Conservation (phyloP, 1,140 invertebrate species). For the Pararge aegeria region DNA sequence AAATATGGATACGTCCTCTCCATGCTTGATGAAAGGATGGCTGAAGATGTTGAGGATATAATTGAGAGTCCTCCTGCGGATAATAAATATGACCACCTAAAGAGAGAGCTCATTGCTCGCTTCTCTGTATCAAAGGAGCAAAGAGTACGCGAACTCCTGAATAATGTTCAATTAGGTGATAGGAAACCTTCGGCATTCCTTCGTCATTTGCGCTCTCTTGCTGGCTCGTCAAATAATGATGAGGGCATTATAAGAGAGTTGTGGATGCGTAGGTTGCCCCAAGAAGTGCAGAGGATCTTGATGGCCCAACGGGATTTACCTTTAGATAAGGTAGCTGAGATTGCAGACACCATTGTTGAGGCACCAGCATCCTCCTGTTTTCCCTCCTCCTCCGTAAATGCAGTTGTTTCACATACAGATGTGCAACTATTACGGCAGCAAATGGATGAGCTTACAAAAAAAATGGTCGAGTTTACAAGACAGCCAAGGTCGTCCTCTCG, state of each 20-base stretch:
- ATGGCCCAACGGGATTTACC: conserved; percentile 9
- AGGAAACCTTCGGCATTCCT: conserved; percentile 23
- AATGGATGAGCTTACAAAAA: neutral
- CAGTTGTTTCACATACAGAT: conserved; percentile 2
- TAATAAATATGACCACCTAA: conserved; percentile 17
- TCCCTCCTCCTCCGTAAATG: neutral
- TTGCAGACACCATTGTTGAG: conserved; percentile 20
- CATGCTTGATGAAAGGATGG: conserved; percentile 12
- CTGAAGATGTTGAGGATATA: conserved; percentile 14
- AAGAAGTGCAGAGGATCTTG: conserved; percentile 16
- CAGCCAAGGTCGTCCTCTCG: too few relatives aligned
- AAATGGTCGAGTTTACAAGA: too few relatives aligned
- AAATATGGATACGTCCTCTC: conserved; percentile 21
- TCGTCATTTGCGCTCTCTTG: conserved; percentile 21
- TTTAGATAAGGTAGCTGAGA: conserved; percentile 12
- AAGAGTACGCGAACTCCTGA: conserved; percentile 17
- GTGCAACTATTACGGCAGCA: conserved; percentile 8
- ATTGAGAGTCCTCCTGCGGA: conserved; percentile 11
- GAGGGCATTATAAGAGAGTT: conserved; percentile 9
- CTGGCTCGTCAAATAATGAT: conserved; percentile 19
- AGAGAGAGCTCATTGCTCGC: conserved; percentile 17
- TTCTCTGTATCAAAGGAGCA: conserved; percentile 19
- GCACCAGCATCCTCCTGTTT: conserved; percentile 14
- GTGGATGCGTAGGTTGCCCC: conserved; percentile 18
- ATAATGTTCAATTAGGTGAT: conserved; percentile 18